These are phyloP conservation scores for Microchrysa polita DNA, from an alignment of 2,888 invertebrate genomes.

Conservation along the genomic window DNA sequence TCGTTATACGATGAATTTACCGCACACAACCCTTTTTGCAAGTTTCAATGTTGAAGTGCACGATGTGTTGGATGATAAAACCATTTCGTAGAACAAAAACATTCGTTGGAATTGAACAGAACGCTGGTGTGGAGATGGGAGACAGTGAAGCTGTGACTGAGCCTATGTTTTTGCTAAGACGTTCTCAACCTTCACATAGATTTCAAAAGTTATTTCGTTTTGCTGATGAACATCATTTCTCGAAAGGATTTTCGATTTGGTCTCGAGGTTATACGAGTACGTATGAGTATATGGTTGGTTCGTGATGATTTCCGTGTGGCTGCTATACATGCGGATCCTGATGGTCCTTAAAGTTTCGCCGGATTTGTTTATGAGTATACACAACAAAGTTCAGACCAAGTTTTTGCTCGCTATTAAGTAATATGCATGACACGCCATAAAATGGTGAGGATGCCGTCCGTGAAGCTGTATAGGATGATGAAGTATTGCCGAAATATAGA, in stretches of 20 bases:
- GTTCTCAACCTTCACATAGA: not conserved
- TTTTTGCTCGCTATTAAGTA: conserved; percentile 41
- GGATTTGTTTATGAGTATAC: conserved; percentile 24
- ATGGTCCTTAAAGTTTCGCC: conserved; percentile 9
- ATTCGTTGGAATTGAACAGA: no score
- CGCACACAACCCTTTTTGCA: conserved; percentile 40
- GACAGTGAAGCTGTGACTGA: conserved; percentile 19
- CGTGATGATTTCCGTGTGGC: conserved; percentile 16
- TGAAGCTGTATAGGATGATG: not conserved
- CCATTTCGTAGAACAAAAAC: no score
- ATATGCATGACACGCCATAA: conserved; percentile 45
- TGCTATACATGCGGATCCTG: not conserved
- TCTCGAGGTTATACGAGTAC: no score
- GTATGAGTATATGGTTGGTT: no score
- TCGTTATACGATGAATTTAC: conserved; percentile 32
- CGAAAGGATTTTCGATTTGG: conserved; percentile 7
- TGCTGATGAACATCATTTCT: conserved; percentile 23
- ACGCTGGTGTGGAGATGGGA: no score
- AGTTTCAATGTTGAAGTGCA: not conserved
- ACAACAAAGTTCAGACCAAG: conserved; percentile 20
- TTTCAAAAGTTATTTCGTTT: conserved; percentile 7
- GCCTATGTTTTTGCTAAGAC: conserved; percentile 15
- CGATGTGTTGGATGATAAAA: not conserved
- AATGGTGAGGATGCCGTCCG: conserved; percentile 4
- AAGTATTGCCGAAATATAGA: not conserved